Base-by-base conservation (phyloP, 1,140 invertebrate species). In the Drosophila dunni region DNA sequence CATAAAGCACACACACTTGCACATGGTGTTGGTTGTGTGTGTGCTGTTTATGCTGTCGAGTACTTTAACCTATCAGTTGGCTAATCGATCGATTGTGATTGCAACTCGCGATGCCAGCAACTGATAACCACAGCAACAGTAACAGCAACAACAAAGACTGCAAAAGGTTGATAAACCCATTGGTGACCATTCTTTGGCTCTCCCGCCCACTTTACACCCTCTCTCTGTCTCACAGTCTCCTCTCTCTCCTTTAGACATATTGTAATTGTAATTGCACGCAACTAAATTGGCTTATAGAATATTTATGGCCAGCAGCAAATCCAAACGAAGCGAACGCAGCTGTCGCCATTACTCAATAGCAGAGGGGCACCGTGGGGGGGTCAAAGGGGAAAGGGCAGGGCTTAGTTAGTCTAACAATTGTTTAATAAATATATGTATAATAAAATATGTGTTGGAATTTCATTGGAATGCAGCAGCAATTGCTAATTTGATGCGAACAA, bases 11-110 rank as follows among this genome's bases (percentile, higher is more conserved):
- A 50, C 45, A 66, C 45, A 63, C 46, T 61, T 36, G 24, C 50
- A 36, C 13, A 62, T 34, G 24, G 17, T 69, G 5, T 8, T 7
- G 62, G 34, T 69, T 5, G 58, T 56, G 9, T 61, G n/a, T 75
- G 57, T 77, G 62, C 67, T 70, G 67, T 78, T 67, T 65, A 45
- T 74, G 45, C 68, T 46, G n/a, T 51, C 20, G 64, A 74, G 75
- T 61, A 65, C 79, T 81, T 85, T 68, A 84, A 80, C 81, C 70
- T 75, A 84, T 78, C 81, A 67, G 68, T 68, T 70, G 78, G 63
- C 74, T 79, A 89, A 89, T 88, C 83, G 84, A 89, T 88, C 83
- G 79, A 88, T 89, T 72, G 50, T 36, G 81, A 84, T 85, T 69
- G 81, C 69, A 72, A 56, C 53, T 46, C 64, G 54, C 65, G 65